Base-by-base conservation (phyloP, 2,888 invertebrate genomes). In the Adineta ricciae region DNA sequence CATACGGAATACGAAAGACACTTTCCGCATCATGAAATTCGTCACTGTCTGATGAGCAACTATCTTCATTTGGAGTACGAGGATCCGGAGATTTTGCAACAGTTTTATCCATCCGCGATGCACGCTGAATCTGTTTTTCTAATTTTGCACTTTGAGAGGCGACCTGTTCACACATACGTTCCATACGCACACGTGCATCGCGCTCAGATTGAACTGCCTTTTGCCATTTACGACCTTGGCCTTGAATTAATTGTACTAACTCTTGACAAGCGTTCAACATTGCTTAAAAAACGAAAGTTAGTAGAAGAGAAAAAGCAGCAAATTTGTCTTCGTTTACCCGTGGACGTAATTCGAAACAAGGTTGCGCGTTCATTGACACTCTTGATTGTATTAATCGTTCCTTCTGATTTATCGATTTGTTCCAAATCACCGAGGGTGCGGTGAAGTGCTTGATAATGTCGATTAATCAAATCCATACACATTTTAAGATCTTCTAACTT, bases 111-210 rank as follows among this genome's bases (percentile, higher is more conserved):
- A 0, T 24, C 14, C 78, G 38, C 41, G 78, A 78, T 41, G 78
- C 78, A 78, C 78, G 78, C 14, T 78, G 78, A 14, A 41, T 21
- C 41, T 90, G 88, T 91, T 96, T 94, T 91, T 99, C 99, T 87
- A 99, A 92, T 88, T 94, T 94, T 86, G 96, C 96, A 91, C 97
- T 98, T 90, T 99, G 99, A 87, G 96, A 93, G 24, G 99, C 99
- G 87, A 99, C 92, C 88, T 97, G 96, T 90, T 99, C 98, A 27
- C 99, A 96, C 92, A 99, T 95, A 89, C 97, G 97, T 89, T 97
- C 96, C 87, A 97, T 92, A 54, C 95, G 83, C 72, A 78, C 9
- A 88, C 96, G 93, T 91, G 97, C 96, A 87, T 97, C 96, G 38
- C 97, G 94, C 90, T 99, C 97, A 91, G 96, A 95, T 88, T 96